phyloP scores from a whole-genome alignment of 1,140 invertebrate species.

The Heliconius melpomene region DNA sequence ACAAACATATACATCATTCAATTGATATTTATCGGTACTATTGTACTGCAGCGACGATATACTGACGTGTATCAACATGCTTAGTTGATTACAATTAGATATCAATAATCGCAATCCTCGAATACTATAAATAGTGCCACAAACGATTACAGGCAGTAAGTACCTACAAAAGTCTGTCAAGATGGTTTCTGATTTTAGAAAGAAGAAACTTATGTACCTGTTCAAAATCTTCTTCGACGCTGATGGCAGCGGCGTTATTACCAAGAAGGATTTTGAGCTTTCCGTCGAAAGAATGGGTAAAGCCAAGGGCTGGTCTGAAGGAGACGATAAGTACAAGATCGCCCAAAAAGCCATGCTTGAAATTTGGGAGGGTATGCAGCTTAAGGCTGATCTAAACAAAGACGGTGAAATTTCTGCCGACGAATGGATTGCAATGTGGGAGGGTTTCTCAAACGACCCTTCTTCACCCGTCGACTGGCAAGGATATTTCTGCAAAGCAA shows the following conservation, averaged over 20 bases:
- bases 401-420: slow-evolving; percentile 89
- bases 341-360: slow-evolving; percentile 85
- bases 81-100: slow-evolving; percentile 38
- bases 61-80: slow-evolving; percentile 18
- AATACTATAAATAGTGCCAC: slow-evolving; percentile 33
- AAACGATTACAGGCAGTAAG: slow-evolving; percentile 2
- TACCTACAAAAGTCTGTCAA: slow-evolving; percentile 52
- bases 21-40: background rate
- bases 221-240: slow-evolving; percentile 92
- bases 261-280: slow-evolving; percentile 89
- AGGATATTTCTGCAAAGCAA: slow-evolving; percentile 88
- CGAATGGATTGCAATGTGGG: slow-evolving; percentile 92
- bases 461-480: slow-evolving; percentile 89
- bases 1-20: background rate
- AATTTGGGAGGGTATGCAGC: slow-evolving; percentile 89
- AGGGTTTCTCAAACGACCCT: slow-evolving; percentile 87
- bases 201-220: slow-evolving; percentile 91
- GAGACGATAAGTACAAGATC: slow-evolving; percentile 84
- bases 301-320: slow-evolving; percentile 85
- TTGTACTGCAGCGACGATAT: slow-evolving; percentile 11
- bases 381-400: slow-evolving; percentile 87
- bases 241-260: slow-evolving; percentile 89
- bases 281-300: slow-evolving; percentile 88
- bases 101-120: slow-evolving; percentile 32
- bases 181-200: slow-evolving; percentile 92